phyloP scores from a whole-genome alignment of 2,113 vertebrate species.

The Antechinus stuartii region DNA sequence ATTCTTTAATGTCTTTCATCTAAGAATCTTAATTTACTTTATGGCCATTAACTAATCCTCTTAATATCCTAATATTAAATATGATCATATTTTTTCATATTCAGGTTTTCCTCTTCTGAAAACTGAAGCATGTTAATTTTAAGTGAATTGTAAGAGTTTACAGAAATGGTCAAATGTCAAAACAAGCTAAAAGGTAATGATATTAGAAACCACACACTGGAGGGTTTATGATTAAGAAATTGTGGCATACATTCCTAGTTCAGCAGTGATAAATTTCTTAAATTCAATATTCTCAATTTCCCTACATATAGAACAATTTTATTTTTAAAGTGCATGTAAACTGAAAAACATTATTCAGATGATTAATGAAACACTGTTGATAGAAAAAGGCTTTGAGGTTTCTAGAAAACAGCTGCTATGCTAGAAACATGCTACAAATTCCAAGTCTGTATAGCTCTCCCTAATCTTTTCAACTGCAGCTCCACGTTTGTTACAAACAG shows the following conservation, averaged over 20 bases:
- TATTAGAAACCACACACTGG: slow-evolving; percentile 39
- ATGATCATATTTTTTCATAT: slow-evolving; percentile 7
- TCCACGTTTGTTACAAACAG: background rate
- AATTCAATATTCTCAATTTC: background rate
- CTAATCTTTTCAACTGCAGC: background rate
- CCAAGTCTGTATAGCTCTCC: background rate
- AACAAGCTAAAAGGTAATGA: slow-evolving; percentile 32
- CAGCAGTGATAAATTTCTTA: background rate
- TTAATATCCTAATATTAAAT: slow-evolving; percentile 10
- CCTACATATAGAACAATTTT: background rate
- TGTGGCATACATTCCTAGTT: background rate
- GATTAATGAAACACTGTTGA: background rate
- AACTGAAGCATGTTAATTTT: slow-evolving; percentile 33
- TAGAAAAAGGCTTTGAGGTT: background rate
- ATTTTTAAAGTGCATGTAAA: background rate
- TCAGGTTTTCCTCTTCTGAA: background rate
- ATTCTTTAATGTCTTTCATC: slow-evolving; percentile 1
- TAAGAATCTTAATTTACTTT: slow-evolving; percentile 17
- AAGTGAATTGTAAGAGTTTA: slow-evolving; percentile 21
- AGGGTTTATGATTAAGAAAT: background rate
- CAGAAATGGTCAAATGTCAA: slow-evolving; percentile 45
- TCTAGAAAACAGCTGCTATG: background rate
- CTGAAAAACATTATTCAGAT: background rate
- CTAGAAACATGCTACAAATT: background rate
- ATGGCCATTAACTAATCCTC: background rate